phyloP scores from a whole-genome alignment of 1,140 invertebrate species.

The Atta texana region DNA sequence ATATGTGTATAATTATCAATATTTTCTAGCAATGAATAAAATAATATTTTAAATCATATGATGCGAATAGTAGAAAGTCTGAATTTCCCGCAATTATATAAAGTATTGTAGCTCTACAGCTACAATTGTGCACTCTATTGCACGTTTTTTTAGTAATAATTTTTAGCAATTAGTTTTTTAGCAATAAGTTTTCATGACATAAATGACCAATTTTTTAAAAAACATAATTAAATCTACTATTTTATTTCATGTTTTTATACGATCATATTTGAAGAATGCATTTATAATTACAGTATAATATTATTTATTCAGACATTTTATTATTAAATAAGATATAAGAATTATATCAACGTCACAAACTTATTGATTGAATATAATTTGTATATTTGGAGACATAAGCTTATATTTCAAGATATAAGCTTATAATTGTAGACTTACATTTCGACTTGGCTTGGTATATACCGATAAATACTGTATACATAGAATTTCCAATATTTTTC shows the following conservation, averaged over 20 bases:
- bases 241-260: background rate
- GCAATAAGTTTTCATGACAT: background rate
- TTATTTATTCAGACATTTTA: conserved; percentile 48
- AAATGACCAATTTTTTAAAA: background rate
- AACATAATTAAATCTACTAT: background rate
- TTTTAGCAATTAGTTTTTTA: background rate
- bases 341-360: conserved; percentile 13
- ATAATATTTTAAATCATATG: background rate
- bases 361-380: conserved; percentile 43
- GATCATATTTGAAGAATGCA: background rate
- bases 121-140: background rate
- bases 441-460: conserved; percentile 15
- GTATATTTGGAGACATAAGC: conserved; percentile 12
- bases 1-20: background rate
- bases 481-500: conserved; percentile 5
- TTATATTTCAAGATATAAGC: background rate
- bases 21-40: background rate
- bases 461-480: conserved; percentile 26
- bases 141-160: background rate
- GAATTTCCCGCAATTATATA: background rate
- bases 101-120: background rate
- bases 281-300: conserved; percentile 31
- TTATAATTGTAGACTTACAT: background rate
- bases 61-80: background rate
- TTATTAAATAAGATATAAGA: conserved; percentile 53